These are phyloP conservation scores for Umimayanthus chanpuru DNA, from an alignment of 92 coral and sea anemone species.

Conservation along the genomic window DNA sequence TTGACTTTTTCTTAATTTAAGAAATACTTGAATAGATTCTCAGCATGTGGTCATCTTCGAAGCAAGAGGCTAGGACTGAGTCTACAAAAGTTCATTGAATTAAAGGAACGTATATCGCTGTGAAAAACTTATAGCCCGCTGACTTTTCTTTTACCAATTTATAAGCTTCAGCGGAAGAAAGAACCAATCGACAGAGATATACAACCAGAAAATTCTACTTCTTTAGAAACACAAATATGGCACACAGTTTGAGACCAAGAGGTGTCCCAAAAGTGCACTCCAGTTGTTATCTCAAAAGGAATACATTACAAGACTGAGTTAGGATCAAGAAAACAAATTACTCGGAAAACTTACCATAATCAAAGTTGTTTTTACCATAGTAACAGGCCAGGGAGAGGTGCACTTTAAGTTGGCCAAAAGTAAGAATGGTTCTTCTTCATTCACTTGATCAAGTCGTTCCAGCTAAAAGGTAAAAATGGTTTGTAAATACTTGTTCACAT, in stretches of 20 bases:
- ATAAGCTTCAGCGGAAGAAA: too few relatives aligned
- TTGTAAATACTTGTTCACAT: not conserved
- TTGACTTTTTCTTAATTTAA: too few relatives aligned
- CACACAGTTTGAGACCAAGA: not conserved
- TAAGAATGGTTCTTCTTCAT: conserved; percentile 94
- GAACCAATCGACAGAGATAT: too few relatives aligned
- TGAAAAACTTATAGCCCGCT: too few relatives aligned
- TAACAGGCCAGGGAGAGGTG: conserved; percentile 98
- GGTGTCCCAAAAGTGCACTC: not conserved
- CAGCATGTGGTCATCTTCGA: too few relatives aligned
- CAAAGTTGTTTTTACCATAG: conserved; percentile 85
- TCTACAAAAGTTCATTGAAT: too few relatives aligned
- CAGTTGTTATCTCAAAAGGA: not conserved
- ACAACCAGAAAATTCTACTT: too few relatives aligned
- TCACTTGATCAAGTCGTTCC: conserved; percentile 85
- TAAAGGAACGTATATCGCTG: too few relatives aligned
- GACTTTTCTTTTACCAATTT: too few relatives aligned
- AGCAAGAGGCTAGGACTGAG: too few relatives aligned
- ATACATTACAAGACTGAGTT: not conserved
- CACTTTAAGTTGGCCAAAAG: conserved; percentile 88
- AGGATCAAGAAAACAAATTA: not conserved
- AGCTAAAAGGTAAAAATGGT: conserved; percentile 47
- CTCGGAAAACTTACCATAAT: conserved; percentile 80
- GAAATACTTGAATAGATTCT: too few relatives aligned
- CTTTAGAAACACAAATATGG: too few relatives aligned